phyloP scores from a whole-genome alignment of 2,113 vertebrate species.

The Lepidothrix coronata region DNA sequence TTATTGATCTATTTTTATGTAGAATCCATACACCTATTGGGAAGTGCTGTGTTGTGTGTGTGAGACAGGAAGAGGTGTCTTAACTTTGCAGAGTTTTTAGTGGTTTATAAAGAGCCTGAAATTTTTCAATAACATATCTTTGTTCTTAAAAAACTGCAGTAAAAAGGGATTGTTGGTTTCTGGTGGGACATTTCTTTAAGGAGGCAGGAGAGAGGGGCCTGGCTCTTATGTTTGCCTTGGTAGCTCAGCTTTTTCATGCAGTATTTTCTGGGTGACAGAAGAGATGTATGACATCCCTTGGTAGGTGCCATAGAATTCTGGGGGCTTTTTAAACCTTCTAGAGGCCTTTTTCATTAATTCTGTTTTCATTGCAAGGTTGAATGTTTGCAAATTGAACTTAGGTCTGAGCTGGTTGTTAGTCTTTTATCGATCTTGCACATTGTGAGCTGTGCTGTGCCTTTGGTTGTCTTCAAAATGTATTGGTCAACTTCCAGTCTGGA shows the following conservation, averaged over 20 bases:
- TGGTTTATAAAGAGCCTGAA: not conserved
- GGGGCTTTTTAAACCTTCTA: not conserved
- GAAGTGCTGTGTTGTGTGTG: not conserved
- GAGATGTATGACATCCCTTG: not conserved
- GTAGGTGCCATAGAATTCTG: not conserved
- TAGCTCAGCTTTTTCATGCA: not conserved
- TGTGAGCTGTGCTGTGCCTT: not conserved
- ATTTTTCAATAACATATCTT: not conserved
- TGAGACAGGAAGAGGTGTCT: not conserved
- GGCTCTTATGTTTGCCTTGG: not conserved
- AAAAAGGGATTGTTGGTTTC: not conserved
- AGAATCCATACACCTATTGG: conserved; percentile 33
- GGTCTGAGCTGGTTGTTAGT: not conserved
- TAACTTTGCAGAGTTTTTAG: not conserved
- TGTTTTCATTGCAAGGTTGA: not conserved
- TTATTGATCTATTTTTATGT: conserved; percentile 62
- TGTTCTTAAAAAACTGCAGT: not conserved
- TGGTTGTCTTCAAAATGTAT: not conserved
- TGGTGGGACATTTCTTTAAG: not conserved
- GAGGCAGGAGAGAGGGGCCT: not conserved
- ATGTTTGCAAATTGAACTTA: not conserved
- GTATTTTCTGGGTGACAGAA: not conserved
- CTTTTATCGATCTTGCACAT: not conserved
- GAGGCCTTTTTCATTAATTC: not conserved
- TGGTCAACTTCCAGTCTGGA: not conserved